phyloP scores from a whole-genome alignment of 2,113 vertebrate genomes.

The Pipra filicauda region DNA sequence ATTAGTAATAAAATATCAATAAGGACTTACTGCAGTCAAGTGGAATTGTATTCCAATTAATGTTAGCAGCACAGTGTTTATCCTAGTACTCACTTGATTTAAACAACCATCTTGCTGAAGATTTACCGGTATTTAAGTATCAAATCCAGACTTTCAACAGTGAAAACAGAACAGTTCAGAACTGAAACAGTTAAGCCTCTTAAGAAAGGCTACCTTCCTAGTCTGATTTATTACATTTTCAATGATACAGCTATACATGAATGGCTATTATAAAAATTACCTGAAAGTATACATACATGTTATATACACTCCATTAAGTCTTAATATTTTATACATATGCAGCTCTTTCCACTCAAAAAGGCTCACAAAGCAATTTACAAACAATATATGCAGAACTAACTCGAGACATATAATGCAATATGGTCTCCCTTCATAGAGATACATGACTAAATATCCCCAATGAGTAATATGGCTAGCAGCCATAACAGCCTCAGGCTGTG shows the following conservation, averaged over 20 bases:
- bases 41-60: not conserved
- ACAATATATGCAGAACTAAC: slow-evolving; percentile 51
- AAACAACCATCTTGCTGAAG: not conserved
- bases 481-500: slow-evolving; percentile 67
- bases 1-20: not conserved
- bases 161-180: not conserved
- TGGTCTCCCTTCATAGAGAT: slow-evolving; percentile 65
- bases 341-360: slow-evolving; percentile 10
- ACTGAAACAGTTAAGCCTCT: not conserved
- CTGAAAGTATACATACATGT: not conserved
- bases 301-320: not conserved
- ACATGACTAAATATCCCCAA: slow-evolving; percentile 76
- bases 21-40: not conserved
- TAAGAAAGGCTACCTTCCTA: not conserved
- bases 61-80: not conserved
- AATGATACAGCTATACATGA: not conserved
- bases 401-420: slow-evolving; percentile 56
- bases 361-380: slow-evolving; percentile 33
- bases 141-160: not conserved
- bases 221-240: slow-evolving; percentile 14
- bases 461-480: slow-evolving; percentile 72
- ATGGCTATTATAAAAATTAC: slow-evolving; percentile 23
- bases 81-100: not conserved
- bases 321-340: slow-evolving; percentile 21
- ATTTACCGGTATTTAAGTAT: not conserved